Evolutionary conservation across 2,888 invertebrate genomes (phyloP).

Genomic region (Gibbula magus): DNA sequence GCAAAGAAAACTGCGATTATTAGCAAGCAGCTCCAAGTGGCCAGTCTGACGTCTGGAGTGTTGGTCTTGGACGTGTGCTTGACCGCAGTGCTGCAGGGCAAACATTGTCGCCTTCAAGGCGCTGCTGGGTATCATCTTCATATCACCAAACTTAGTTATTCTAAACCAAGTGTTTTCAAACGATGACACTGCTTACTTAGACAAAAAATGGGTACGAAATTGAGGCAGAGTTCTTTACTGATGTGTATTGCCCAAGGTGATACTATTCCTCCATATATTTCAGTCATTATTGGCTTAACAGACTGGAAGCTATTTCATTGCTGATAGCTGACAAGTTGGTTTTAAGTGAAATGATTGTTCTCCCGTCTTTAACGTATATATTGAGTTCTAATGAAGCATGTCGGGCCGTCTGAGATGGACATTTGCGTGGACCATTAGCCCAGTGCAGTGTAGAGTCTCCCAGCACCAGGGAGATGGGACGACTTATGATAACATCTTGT

Average conservation of each 20-base stretch:
- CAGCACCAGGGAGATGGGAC: neutral
- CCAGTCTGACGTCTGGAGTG: too few relatives aligned
- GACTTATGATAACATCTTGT: neutral
- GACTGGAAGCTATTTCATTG: neutral
- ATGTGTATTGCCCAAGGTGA: neutral
- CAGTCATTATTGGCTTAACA: neutral
- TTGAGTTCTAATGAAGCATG: conserved; percentile 2
- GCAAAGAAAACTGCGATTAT: neutral
- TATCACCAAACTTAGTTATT: too few relatives aligned
- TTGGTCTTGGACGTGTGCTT: too few relatives aligned
- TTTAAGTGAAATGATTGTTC: neutral
- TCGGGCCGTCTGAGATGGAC: neutral
- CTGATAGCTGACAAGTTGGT: neutral
- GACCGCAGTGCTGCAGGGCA: too few relatives aligned
- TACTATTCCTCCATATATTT: neutral
- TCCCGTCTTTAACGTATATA: neutral
- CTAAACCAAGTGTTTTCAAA: too few relatives aligned
- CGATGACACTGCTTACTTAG: too few relatives aligned
- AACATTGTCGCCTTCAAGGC: too few relatives aligned
- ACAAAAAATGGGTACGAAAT: neutral
- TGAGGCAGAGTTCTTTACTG: neutral
- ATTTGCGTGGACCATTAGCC: neutral
- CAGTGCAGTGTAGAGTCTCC: neutral
- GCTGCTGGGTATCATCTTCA: too few relatives aligned
- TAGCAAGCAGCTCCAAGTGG: neutral